Evolutionary conservation across 2,113 vertebrate species (phyloP).

Genomic region (Rattus norvegicus): DNA sequence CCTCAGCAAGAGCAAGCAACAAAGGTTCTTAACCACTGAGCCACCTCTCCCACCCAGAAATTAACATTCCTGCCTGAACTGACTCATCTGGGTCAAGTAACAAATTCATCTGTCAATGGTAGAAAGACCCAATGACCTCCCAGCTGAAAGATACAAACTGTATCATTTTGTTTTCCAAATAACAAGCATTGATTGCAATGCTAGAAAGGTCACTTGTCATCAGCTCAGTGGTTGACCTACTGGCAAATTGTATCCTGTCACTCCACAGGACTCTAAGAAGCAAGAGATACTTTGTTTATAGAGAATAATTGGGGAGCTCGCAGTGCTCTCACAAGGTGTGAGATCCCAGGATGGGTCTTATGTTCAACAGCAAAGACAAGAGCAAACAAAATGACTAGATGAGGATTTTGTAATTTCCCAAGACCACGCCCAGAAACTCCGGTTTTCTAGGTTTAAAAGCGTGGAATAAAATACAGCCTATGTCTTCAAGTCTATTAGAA

Average conservation of each 20-base stretch:
- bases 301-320: not conserved
- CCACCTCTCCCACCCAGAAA: conserved; percentile 17
- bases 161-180: conserved; percentile 79
- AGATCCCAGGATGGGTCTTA: not conserved
- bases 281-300: not conserved
- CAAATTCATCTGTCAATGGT: conserved; percentile 65
- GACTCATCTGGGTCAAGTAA: conserved; percentile 52
- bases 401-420: not conserved
- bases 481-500: not conserved
- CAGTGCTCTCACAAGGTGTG: conserved; percentile 34
- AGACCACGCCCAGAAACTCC: not conserved
- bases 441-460: not conserved
- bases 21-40: not conserved
- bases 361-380: not conserved
- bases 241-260: conserved; percentile 75
- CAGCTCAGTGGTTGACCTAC: conserved; percentile 62
- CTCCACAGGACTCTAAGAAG: not conserved
- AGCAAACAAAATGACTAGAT: not conserved
- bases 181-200: conserved; percentile 73
- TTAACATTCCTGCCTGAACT: conserved; percentile 64
- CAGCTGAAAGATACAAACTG: conserved; percentile 71
- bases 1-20: not conserved
- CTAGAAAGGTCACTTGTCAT: conserved; percentile 76
- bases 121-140: conserved; percentile 29
- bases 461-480: not conserved